Evolutionary conservation across 2,797 vertebrate genomes (phyloP).

Genomic region (Rhabdophis nuchalis): DNA sequence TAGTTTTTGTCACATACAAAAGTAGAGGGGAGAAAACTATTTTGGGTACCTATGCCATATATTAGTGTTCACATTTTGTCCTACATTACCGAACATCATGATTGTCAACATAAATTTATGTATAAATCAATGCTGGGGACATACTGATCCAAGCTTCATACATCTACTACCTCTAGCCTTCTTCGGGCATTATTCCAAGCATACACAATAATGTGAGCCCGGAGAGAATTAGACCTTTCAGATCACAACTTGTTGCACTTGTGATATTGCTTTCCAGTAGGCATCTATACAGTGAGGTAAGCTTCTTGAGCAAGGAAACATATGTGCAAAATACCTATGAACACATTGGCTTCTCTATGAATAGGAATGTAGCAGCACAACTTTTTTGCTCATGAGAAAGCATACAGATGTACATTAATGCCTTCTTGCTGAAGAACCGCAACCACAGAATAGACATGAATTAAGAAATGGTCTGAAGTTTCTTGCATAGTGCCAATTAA

Average conservation of each 20-base stretch:
- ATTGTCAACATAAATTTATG: neutral
- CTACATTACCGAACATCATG: neutral
- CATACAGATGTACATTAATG: neutral
- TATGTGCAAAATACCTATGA: neutral
- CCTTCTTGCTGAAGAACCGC: neutral
- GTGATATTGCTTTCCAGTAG: neutral
- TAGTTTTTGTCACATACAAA: neutral
- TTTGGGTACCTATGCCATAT: neutral
- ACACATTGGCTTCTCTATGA: neutral
- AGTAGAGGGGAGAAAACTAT: neutral
- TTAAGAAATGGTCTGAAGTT: neutral
- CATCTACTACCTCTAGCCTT: neutral
- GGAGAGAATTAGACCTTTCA: neutral
- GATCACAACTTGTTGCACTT: neutral
- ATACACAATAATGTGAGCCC: neutral
- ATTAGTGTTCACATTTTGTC: neutral
- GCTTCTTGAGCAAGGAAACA: neutral
- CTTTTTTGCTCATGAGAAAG: neutral
- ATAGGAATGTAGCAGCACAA: neutral
- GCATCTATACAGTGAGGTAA: neutral
- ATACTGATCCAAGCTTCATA: neutral
- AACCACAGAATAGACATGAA: neutral
- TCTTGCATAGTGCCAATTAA: neutral
- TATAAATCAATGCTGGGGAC: neutral
- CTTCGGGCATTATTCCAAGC: neutral